Conservation (phyloP, 2,888 invertebrate species). For the Drosophila affinis region DNA sequence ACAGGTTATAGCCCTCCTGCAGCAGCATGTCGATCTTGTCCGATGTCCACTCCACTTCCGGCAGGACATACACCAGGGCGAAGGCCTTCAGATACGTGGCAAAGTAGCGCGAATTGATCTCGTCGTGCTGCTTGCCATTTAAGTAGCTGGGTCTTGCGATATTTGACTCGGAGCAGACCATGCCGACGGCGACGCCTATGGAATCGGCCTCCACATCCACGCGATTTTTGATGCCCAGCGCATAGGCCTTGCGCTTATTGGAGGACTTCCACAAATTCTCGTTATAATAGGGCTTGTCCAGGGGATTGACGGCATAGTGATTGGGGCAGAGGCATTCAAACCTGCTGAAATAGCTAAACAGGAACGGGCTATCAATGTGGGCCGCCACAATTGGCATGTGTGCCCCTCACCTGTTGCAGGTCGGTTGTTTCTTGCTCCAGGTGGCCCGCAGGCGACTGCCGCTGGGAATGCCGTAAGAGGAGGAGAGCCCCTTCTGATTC, state of each 20-base stretch:
- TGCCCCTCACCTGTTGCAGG: conserved; percentile 19
- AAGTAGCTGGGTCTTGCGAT: conserved; percentile 6
- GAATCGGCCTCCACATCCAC: conserved; percentile 26
- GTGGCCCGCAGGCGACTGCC: background rate
- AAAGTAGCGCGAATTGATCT: conserved; percentile 58
- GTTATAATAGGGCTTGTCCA: conserved; percentile 2
- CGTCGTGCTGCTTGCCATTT: background rate
- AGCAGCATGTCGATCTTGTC: conserved; percentile 73
- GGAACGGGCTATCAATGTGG: background rate
- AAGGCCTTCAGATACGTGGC: conserved; percentile 77
- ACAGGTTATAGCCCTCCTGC: conserved; percentile 67
- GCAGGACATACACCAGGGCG: conserved; percentile 77
- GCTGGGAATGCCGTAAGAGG: background rate
- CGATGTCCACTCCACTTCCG: conserved; percentile 78
- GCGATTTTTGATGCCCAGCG: background rate
- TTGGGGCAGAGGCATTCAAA: background rate
- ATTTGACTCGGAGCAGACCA: conserved; percentile 29
- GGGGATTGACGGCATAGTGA: background rate
- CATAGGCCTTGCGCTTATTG: background rate
- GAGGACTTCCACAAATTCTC: conserved; percentile 8
- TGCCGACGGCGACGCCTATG: conserved; percentile 33
- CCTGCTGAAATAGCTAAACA: conserved; percentile 9
- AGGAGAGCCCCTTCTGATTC: background rate
- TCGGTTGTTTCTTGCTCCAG: background rate
- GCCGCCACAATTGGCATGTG: no score